Evolutionary conservation across 2,113 vertebrate species (phyloP).

Genomic region (Nymphicus hollandicus): DNA sequence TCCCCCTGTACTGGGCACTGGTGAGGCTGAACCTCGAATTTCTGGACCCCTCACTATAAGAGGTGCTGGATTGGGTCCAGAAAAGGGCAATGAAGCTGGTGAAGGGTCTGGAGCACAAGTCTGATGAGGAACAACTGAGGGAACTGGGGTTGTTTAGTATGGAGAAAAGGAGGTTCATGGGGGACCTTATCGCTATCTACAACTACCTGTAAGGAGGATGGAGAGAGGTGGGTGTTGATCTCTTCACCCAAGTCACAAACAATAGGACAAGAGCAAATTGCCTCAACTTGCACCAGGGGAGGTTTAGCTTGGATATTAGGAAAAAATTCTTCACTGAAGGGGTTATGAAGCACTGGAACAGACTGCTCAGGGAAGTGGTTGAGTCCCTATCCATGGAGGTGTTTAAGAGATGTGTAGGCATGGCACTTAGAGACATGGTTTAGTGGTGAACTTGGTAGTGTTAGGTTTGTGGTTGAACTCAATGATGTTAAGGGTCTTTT

Average conservation of each 20-base stretch:
- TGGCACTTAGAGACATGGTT: neutral
- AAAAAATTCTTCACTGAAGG: neutral
- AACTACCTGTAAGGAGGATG: neutral
- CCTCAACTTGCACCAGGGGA: neutral
- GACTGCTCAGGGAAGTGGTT: neutral
- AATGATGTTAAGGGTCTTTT: neutral
- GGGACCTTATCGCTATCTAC: neutral
- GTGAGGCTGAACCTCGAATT: rapidly evolving
- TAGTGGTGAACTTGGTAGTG: neutral
- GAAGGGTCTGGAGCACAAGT: neutral
- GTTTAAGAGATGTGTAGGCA: rapidly evolving
- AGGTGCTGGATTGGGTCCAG: rapidly evolving
- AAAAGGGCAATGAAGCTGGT: rapidly evolving
- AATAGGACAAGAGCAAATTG: rapidly evolving
- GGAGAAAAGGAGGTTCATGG: neutral
- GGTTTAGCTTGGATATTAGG: neutral
- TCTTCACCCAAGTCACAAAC: rapidly evolving
- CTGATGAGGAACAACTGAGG: neutral
- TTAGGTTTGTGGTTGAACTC: rapidly evolving
- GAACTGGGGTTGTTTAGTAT: neutral
- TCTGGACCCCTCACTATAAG: neutral
- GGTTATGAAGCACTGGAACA: neutral
- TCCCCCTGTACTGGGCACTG: rapidly evolving
- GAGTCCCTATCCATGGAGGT: neutral
- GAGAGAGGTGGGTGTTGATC: rapidly evolving